phyloP scores from a whole-genome alignment of 2,888 invertebrate genomes.

The Sinodicranocentrus sp. region DNA sequence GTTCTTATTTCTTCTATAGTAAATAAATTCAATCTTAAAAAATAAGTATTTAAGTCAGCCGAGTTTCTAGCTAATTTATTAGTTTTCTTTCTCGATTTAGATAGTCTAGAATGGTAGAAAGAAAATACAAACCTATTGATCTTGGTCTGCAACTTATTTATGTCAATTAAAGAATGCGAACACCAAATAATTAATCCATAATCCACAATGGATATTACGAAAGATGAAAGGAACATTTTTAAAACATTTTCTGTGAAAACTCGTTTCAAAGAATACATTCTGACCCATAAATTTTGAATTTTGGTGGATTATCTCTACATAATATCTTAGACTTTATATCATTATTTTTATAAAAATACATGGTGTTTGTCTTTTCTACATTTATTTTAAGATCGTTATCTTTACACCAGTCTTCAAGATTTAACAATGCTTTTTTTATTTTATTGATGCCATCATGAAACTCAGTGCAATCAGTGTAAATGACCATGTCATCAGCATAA shows the following conservation, averaged over 20 bases:
- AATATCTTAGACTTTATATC: background rate
- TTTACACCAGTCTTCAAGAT: slow-evolving; percentile 28
- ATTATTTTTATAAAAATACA: slow-evolving; percentile 31
- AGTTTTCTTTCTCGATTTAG: background rate
- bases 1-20: slow-evolving; percentile 22
- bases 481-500: slow-evolving; percentile 47
- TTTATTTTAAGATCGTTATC: slow-evolving; percentile 47
- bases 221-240: slow-evolving; percentile 27
- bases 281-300: too few relatives aligned
- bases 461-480: slow-evolving; percentile 14
- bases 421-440: background rate
- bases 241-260: slow-evolving; percentile 29
- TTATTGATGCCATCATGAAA: background rate
- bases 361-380: slow-evolving; percentile 37
- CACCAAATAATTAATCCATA: slow-evolving; percentile 44
- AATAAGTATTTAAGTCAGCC: slow-evolving; percentile 3
- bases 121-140: slow-evolving; percentile 45
- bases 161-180: background rate
- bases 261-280: slow-evolving; percentile 29
- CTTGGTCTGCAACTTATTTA: slow-evolving; percentile 9
- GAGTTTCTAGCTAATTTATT: background rate
- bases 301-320: too few relatives aligned
- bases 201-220: slow-evolving; percentile 26
- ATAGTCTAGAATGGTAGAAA: background rate
- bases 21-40: slow-evolving; percentile 10